Evolutionary conservation across 2,888 invertebrate species (phyloP).

Genomic region (Selenia dentaria): DNA sequence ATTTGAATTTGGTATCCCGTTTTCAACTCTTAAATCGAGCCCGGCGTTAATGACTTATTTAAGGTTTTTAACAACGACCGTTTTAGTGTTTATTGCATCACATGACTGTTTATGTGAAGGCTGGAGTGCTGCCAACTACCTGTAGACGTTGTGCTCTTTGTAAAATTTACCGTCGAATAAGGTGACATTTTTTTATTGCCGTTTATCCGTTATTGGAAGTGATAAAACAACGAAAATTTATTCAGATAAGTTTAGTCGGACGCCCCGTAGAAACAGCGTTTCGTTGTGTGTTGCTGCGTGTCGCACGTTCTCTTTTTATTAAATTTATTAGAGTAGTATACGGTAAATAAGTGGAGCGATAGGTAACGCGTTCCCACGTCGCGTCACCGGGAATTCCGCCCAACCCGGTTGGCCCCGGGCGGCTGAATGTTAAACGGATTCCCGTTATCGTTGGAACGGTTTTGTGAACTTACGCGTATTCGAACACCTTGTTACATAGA

Average conservation of each 20-base stretch:
- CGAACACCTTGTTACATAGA: slow-evolving; percentile 31
- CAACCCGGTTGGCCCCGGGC: slow-evolving; percentile 38
- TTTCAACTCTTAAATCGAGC: slow-evolving; percentile 14
- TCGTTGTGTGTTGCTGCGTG: slow-evolving; percentile 45
- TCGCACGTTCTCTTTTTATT: slow-evolving; percentile 70
- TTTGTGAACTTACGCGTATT: slow-evolving; percentile 54
- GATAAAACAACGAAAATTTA: slow-evolving; percentile 46
- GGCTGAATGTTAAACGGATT: slow-evolving; percentile 64
- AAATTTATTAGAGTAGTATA: slow-evolving; percentile 74
- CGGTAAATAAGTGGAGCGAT: slow-evolving; percentile 68
- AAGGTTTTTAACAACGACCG: slow-evolving; percentile 47
- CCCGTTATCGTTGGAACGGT: slow-evolving; percentile 61
- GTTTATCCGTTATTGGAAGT: slow-evolving; percentile 48
- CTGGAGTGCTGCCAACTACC: slow-evolving; percentile 79
- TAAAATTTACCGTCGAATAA: slow-evolving; percentile 56
- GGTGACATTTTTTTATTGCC: slow-evolving; percentile 47
- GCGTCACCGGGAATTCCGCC: slow-evolving; percentile 67
- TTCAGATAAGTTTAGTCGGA: slow-evolving; percentile 36
- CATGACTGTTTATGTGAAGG: slow-evolving; percentile 63
- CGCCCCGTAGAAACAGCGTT: slow-evolving; percentile 41
- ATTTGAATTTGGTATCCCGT: slow-evolving; percentile 33
- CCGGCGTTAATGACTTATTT: slow-evolving; percentile 49
- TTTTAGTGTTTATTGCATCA: slow-evolving; percentile 56
- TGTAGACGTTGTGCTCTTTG: slow-evolving; percentile 66
- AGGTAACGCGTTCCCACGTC: slow-evolving; percentile 54